Evolutionary conservation across 2,113 vertebrate species (phyloP), one percentile per base, ranked within the genome.

Genomic region (Odocoileus virginianus): DNA sequence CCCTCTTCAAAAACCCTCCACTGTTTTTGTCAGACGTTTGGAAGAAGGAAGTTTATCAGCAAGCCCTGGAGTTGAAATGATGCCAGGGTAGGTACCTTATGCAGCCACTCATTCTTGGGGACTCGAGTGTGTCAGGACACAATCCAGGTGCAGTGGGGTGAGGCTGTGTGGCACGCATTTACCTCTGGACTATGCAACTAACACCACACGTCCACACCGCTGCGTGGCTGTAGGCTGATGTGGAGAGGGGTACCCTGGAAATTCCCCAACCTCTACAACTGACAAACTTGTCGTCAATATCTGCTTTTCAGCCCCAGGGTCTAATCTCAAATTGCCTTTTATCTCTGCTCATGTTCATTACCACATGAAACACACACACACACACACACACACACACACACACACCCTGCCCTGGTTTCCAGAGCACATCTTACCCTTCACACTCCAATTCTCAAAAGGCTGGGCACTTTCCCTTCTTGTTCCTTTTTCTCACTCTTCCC

Each of bases 1-100:
- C 85, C 82, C 91, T 88, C 93, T 97, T 93, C 58, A 92, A 91
- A 98, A 97, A 30, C 30, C 2, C 1, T 87, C 97, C 78, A 64
- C 81, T 0, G 0, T 78, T 97, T 93, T 91, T 89, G 30, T 95
- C 87, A 93, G 54, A 86, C 4, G 58, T 28, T 86, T 95, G 60
- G 85, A 97, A 97, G 43, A 89, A 96, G 82, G 54, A 91, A 93
- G 83, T 36, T 92, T 78, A 91, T 91, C 78, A 74, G 82, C 36
- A 97, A 71, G 28, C 33, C 43, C 76, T 97, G 76, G 67, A 82
- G 47, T 88, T 96, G 89, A 78, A 82, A 95, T 74, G 86, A 88
- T 83, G 57, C 30, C 58, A 25, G 7, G 25, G 55, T 67, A 40
- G 40, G 43, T 60, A n/a, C 30, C 36, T 94, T 79, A 52, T 45